phyloP scores from a whole-genome alignment of 2,113 vertebrate species.

The Cyanoderma ruficeps region DNA sequence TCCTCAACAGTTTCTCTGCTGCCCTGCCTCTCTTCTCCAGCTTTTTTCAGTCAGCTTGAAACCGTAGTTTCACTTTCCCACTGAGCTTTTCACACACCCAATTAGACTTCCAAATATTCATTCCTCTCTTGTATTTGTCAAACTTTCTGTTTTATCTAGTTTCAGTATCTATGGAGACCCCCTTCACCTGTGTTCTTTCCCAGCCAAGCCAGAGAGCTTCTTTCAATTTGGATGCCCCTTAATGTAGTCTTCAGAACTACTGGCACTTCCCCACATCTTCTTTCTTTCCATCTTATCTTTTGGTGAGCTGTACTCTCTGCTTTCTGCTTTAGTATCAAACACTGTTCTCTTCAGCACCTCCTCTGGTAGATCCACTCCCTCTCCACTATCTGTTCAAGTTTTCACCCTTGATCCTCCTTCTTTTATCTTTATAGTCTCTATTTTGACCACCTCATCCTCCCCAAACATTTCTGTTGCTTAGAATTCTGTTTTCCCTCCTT shows the following conservation, averaged over 20 bases:
- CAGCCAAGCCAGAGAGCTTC: neutral
- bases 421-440: neutral
- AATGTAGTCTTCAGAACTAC: neutral
- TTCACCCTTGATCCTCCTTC: neutral
- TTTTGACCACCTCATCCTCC: slow-evolving; percentile 20
- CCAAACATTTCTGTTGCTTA: neutral
- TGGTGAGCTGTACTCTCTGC: neutral
- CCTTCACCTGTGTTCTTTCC: neutral
- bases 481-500: neutral
- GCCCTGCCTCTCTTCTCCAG: neutral
- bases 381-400: neutral
- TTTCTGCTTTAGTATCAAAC: neutral
- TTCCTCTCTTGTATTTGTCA: neutral
- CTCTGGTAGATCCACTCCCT: neutral
- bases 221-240: neutral
- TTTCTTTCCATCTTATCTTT: neutral
- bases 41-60: neutral
- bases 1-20: neutral
- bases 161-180: neutral
- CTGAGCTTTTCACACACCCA: neutral
- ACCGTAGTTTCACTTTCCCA: neutral
- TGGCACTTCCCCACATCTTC: neutral
- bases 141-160: neutral
- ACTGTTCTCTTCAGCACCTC: neutral
- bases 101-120: neutral